These are phyloP conservation scores for Nephrotoma flavescens DNA, from an alignment of 2,888 invertebrate genomes.

Conservation along the genomic window DNA sequence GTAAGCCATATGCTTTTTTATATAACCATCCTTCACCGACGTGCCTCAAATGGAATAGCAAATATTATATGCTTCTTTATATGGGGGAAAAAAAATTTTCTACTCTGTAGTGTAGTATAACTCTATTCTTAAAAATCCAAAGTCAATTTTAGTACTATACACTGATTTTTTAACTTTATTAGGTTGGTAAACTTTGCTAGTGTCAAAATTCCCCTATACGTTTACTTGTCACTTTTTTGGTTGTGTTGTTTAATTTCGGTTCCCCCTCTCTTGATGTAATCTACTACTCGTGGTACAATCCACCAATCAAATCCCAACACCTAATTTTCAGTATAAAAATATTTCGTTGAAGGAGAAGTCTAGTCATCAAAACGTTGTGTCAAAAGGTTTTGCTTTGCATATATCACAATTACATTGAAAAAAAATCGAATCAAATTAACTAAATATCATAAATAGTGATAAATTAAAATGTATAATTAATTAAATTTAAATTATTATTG, in stretches of 20 bases:
- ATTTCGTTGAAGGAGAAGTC: neutral
- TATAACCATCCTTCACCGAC: too few relatives aligned
- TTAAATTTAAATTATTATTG: neutral
- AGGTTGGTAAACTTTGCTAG: too few relatives aligned
- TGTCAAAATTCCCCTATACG: neutral
- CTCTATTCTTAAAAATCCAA: too few relatives aligned
- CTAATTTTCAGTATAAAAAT: neutral
- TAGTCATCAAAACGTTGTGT: neutral
- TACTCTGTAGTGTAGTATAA: too few relatives aligned
- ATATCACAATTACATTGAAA: neutral
- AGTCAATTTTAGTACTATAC: too few relatives aligned
- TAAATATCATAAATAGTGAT: neutral
- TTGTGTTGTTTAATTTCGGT: neutral
- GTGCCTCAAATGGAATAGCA: too few relatives aligned
- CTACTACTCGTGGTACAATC: neutral
- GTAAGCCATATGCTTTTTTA: too few relatives aligned
- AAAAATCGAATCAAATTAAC: neutral
- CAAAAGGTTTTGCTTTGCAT: neutral
- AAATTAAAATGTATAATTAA: neutral
- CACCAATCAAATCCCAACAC: conserved; percentile 6
- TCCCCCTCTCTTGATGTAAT: neutral
- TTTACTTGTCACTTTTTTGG: neutral
- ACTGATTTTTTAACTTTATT: too few relatives aligned
- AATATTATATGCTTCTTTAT: too few relatives aligned
- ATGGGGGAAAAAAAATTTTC: too few relatives aligned